A percentile compares a stretch with the other conserved stretches of the same genome.
phyloP scores from a whole-genome alignment of 2,113 vertebrate genomes.

The Promerops cafer region DNA sequence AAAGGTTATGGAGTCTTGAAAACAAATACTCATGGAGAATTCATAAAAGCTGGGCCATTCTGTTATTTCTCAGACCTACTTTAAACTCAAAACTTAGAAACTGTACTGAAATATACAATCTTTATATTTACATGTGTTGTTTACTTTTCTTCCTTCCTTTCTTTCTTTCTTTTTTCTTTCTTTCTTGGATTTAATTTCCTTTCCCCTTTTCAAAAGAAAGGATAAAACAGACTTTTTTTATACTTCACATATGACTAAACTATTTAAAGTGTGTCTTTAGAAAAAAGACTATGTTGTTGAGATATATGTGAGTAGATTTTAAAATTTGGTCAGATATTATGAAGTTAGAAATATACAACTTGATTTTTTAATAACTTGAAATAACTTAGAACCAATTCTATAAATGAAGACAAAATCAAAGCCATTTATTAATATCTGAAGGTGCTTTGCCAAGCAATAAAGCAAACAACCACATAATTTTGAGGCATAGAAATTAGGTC shows the following conservation, averaged over 20 bases:
- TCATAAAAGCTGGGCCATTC: constrained; percentile 14
- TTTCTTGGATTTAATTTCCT: neutral
- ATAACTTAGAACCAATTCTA: neutral
- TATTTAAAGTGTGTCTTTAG: neutral
- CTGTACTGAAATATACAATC: neutral
- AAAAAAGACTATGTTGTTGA: neutral
- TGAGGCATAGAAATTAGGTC: neutral
- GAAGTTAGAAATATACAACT: neutral
- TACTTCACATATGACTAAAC: neutral
- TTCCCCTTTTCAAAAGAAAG: neutral
- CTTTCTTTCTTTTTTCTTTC: neutral
- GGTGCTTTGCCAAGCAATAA: neutral
- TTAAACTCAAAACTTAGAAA: neutral
- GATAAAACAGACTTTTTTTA: neutral
- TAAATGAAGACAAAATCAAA: neutral
- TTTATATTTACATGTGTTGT: neutral
- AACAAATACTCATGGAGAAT: constrained; percentile 33
- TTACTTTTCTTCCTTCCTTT: neutral
- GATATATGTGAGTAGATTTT: neutral
- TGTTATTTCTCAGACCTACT: neutral
- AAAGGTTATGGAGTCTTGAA: constrained; percentile 3
- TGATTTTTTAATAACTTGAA: neutral
- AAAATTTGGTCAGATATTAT: neutral
- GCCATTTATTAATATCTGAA: neutral
- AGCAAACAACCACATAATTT: neutral